Evolutionary conservation across 30 jellyfish, hydroid and myxozoan species (phyloP).

Genomic region (Aurelia coerulea): DNA sequence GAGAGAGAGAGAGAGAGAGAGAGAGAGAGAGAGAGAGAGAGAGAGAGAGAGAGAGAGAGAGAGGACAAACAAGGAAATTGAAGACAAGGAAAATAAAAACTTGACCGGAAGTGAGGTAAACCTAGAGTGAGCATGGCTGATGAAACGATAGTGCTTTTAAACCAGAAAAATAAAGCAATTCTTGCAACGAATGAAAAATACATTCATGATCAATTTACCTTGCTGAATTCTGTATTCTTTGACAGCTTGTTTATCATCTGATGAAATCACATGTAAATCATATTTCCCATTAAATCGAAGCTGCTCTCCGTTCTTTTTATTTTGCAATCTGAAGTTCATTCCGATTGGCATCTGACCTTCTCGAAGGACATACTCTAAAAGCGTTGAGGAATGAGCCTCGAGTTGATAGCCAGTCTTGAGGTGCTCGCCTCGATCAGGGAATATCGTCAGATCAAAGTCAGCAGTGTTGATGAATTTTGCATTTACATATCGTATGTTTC

Average conservation of each 20-base stretch:
- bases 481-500: conserved; percentile 84
- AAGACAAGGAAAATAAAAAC: too few relatives aligned
- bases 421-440: conserved; percentile 95
- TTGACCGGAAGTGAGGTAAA: too few relatives aligned
- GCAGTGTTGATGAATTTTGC: conserved; percentile 86
- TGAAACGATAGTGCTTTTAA: too few relatives aligned
- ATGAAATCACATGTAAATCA: conserved; percentile 76
- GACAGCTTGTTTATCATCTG: conserved; percentile 88
- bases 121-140: too few relatives aligned
- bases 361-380: conserved; percentile 88
- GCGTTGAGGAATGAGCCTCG: conserved; percentile 82
- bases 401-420: conserved; percentile 77
- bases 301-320: conserved; percentile 69
- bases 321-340: conserved; percentile 74
- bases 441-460: conserved; percentile 58
- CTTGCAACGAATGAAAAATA: too few relatives aligned
- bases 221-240: conserved; percentile 59
- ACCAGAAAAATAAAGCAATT: too few relatives aligned
- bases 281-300: conserved; percentile 54
- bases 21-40: too few relatives aligned
- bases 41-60: too few relatives aligned
- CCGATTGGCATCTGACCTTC: conserved; percentile 97
- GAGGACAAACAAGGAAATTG: too few relatives aligned
- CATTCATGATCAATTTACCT: conserved; percentile 31
- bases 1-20: too few relatives aligned